Base-by-base conservation (phyloP, 2,797 vertebrate genomes). In the Myripristis murdjan region DNA sequence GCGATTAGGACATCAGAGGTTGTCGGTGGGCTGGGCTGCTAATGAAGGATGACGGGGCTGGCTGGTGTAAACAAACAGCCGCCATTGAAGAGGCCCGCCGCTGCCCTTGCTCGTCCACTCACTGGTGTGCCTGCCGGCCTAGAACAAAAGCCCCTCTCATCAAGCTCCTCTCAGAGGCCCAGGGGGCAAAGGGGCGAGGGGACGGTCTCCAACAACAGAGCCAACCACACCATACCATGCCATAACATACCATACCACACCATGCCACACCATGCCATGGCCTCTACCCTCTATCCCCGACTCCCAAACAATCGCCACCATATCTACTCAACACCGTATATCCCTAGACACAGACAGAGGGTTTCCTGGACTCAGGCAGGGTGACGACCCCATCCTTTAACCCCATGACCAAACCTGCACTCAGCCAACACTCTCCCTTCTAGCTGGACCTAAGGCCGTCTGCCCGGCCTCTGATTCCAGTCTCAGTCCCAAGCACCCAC, bases 1-100 rank as follows among this genome's bases (percentile, higher is more conserved):
- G 80, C 67, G 84, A 92, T 92, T 89, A 91, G 92, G 77, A 92
- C 90, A 92, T 93, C 91, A 93, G 87, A 92, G 90, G 82, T 84
- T 86, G 79, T 93, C 84, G 86, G 82, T 88, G 90, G 92, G 88
- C 83, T 89, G 87, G 90, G 89, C 91, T 91, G 85, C 91, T 94
- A 94, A 95, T 94, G 91, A 93, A 91, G 90, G 91, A 92, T 92
- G 91, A 92, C 86, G 87, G 90, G 88, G 78, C 88, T 88, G 88
- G 77, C 86, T 72, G 91, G 91, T 92, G 89, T 94, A 94, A 94
- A 93, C 91, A 94, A 93, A 92, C 92, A 92, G 91, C 86, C 82
- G 52, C 86, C 85, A 92, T 91, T 93, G 92, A 94, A 92, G 91
- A 88, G 83, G 83, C 77, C 93, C 85, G 86, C 86, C 58, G 53